These are phyloP conservation scores for Limnodromus scolopaceus DNA, from an alignment of 2,797 vertebrate genomes.

Conservation along the genomic window DNA sequence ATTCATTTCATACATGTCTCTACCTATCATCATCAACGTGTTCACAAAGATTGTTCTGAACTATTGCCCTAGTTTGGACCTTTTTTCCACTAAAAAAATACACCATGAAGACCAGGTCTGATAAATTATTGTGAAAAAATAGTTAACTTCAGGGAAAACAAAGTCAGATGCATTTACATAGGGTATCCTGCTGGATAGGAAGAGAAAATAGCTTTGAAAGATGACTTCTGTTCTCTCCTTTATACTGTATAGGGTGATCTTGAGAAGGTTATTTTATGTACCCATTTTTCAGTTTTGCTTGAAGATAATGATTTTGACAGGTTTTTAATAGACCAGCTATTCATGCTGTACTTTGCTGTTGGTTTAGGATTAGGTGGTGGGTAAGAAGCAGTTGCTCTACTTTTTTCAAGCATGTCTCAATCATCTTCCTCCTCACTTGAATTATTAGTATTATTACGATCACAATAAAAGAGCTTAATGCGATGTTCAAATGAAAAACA, in stretches of 20 bases:
- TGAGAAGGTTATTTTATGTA: not conserved
- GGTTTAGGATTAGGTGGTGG: not conserved
- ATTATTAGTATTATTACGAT: not conserved
- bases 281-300: not conserved
- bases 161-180: not conserved
- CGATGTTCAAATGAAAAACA: not conserved
- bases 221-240: not conserved
- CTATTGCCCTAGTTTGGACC: not conserved
- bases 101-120: not conserved
- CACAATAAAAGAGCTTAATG: not conserved
- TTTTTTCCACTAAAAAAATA: not conserved
- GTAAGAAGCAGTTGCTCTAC: not conserved
- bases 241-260: rapidly evolving
- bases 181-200: not conserved
- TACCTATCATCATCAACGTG: rapidly evolving
- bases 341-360: not conserved
- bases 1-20: not conserved
- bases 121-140: not conserved
- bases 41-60: not conserved
- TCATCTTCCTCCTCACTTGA: not conserved
- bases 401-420: not conserved
- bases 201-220: not conserved
- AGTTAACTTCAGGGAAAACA: not conserved
- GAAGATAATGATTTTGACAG: not conserved
- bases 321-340: not conserved